Conservation (phyloP, 2,888 invertebrate genomes). For the Clepsis dumicolana region DNA sequence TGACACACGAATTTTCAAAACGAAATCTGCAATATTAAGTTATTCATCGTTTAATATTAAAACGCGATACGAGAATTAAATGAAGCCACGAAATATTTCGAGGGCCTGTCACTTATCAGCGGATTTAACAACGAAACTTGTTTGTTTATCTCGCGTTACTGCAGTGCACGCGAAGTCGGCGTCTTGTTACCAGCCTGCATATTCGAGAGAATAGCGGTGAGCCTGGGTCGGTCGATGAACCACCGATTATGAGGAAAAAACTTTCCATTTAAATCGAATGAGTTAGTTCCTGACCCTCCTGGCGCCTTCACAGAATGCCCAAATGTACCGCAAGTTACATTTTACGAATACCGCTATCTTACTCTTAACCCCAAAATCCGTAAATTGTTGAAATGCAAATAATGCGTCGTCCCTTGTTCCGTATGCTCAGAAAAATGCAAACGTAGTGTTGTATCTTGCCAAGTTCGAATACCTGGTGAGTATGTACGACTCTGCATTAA, state of each 20-base stretch:
- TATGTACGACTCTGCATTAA: not conserved
- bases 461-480: not conserved
- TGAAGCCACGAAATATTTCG: constrained; percentile 19
- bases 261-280: constrained; percentile 34
- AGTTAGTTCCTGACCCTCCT: constrained; percentile 22
- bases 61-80: constrained; percentile 32
- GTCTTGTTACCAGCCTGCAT: constrained; percentile 32
- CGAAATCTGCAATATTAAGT: not conserved
- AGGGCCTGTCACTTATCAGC: constrained; percentile 21
- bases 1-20: not conserved
- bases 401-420: not conserved
- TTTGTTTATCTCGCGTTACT: constrained; percentile 36
- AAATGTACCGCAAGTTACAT: constrained; percentile 25
- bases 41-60: constrained; percentile 11
- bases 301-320: constrained; percentile 19
- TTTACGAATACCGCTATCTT: constrained; percentile 34
- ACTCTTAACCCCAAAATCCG: constrained; percentile 28
- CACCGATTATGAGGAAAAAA: constrained; percentile 42
- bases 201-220: constrained; percentile 34
- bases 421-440: not conserved
- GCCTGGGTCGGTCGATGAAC: constrained; percentile 38
- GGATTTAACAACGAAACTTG: constrained; percentile 31
- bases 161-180: constrained; percentile 34
- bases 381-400: constrained; percentile 27
- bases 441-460: not conserved